phyloP scores from a whole-genome alignment of 1,140 invertebrate genomes.

The Reticulitermes speratus region DNA sequence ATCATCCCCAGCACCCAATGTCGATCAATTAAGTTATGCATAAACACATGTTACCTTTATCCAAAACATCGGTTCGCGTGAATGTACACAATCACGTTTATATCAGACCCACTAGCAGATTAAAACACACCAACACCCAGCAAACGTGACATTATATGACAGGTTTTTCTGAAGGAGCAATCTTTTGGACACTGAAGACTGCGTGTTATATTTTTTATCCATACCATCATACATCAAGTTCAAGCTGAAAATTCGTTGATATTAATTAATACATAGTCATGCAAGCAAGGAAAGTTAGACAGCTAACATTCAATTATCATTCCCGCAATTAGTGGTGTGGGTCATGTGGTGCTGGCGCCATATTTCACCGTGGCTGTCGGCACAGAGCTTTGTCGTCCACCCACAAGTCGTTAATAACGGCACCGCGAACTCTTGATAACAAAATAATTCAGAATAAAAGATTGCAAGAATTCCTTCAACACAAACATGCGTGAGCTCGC shows the following conservation, averaged over 20 bases:
- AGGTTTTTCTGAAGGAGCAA: neutral
- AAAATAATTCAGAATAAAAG: constrained; percentile 5
- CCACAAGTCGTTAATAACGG: constrained; percentile 7
- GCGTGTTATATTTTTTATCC: neutral
- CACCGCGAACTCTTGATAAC: neutral
- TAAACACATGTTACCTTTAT: no score
- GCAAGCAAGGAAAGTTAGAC: neutral
- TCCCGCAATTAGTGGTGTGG: neutral
- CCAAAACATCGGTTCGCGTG: no score
- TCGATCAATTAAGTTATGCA: no score
- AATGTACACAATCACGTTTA: no score
- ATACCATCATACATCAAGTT: constrained; percentile 8
- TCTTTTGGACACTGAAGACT: neutral
- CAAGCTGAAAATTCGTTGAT: neutral
- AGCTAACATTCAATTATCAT: constrained; percentile 3
- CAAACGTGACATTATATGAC: neutral
- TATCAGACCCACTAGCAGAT: neutral
- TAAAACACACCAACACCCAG: neutral
- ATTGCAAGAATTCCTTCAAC: neutral
- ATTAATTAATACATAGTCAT: constrained; percentile 9
- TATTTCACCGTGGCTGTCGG: constrained; percentile 1
- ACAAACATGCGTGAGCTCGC: neutral
- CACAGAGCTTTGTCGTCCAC: neutral
- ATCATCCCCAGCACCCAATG: no score
- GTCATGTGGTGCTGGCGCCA: neutral